phyloP scores from a whole-genome alignment of 2,113 vertebrate genomes.

The Drymodes brunneopygia region DNA sequence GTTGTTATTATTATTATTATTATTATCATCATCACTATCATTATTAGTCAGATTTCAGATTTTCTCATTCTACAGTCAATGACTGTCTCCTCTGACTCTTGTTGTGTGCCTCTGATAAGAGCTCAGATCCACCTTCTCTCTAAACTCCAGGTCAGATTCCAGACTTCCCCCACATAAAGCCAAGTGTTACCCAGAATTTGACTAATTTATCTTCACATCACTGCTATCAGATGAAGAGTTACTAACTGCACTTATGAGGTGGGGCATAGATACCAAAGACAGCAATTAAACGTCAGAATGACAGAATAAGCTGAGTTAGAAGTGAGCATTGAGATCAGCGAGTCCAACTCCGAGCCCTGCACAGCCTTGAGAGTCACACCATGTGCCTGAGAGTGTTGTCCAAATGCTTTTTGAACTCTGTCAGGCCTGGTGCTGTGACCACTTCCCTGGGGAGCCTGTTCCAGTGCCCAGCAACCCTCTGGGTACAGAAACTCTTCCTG shows the following conservation, averaged over 20 bases:
- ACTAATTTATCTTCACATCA: neutral
- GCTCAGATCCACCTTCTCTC: neutral
- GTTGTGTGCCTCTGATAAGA: neutral
- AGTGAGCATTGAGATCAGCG: neutral
- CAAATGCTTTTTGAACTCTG: neutral
- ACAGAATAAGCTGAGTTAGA: neutral
- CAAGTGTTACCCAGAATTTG: neutral
- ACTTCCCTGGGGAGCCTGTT: neutral
- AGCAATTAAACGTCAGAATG: neutral
- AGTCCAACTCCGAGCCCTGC: neutral
- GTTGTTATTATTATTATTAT: rapidly evolving
- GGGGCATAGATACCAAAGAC: neutral
- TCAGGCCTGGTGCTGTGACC: neutral
- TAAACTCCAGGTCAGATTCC: neutral
- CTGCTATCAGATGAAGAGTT: neutral
- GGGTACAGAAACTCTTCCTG: neutral
- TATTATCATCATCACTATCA: rapidly evolving
- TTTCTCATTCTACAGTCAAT: neutral
- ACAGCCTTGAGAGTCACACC: neutral
- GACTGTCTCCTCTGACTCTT: neutral
- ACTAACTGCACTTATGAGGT: neutral
- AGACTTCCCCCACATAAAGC: neutral
- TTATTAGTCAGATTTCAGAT: no score
- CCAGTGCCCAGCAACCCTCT: neutral
- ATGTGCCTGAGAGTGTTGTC: neutral